Base-by-base conservation (phyloP, 2,888 invertebrate species). In the Ischnura elegans region DNA sequence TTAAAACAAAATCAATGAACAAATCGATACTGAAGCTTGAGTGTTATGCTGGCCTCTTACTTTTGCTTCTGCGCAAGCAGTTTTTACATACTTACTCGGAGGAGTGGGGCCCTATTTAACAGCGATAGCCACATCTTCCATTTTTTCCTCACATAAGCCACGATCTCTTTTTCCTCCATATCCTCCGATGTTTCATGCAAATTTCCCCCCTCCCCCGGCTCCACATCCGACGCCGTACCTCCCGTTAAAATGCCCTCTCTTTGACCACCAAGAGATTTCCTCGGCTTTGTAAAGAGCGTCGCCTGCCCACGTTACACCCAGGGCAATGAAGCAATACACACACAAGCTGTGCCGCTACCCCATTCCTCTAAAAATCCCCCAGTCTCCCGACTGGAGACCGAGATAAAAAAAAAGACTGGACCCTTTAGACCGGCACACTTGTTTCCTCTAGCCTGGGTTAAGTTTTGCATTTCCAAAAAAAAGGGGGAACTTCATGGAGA, bases 241-340 rank as follows among this genome's bases (percentile, higher is more conserved):
- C 66, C 61, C 43, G 43, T 90, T 25, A 25, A 90, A 90, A 90
- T 25, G 43, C n/a, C 42, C 66, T 21, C 87, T 47, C 47, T 61
- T 21, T 90, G 90, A 90, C 90, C 90, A 90, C 90, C 90, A 45
- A 90, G 66, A 90, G 90, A 90, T 90, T 90, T 90, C 66, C 90
- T 90, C 90, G 43, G 61, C 90, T 90, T 90, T 66, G 55, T 42
- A 36, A 76, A 29, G 76, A 16, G 21, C 90, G 42, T 42, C 42
- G 42, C 36, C 51, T 51, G 2, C 55, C n/a, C 47, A 36, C 87
- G 87, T 36, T 29, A n/a, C 61, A 61, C 25, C 61, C 61, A 6
- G 36, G 29, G 36, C 76, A 36, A 36, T 29, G 36, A 16, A 29
- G 5, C 5, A 6, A 61, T 55, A 21, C 36, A 36, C 47, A 21